Conservation (phyloP, 1,140 invertebrate species). For the Globodera ellingtonae region DNA sequence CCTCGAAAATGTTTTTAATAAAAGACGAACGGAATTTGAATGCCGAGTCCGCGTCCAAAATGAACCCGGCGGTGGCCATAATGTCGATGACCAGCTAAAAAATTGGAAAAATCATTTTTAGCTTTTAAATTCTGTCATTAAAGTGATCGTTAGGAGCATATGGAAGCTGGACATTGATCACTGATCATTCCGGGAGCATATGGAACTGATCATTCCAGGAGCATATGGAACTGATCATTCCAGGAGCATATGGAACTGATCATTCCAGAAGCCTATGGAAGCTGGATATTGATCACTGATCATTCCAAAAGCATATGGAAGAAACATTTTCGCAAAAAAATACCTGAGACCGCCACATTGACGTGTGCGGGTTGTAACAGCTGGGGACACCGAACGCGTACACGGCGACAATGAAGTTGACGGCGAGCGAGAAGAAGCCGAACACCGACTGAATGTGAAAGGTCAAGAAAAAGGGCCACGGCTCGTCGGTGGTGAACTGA, state of each 20-base stretch:
- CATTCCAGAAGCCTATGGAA: too few species aligned
- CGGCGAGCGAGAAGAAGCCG: background rate
- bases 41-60: constrained; percentile 19
- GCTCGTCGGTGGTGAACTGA: constrained; percentile 8
- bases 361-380: constrained; percentile 24
- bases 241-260: too few species aligned
- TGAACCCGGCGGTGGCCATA: constrained; percentile 14
- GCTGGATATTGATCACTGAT: too few species aligned
- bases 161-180: too few species aligned
- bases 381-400: constrained; percentile 1
- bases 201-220: too few species aligned
- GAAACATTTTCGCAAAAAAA: too few species aligned
- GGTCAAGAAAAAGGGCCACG: constrained; percentile 9
- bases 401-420: constrained; percentile 14
- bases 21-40: constrained; percentile 6
- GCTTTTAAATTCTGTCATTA: too few species aligned
- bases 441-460: constrained; percentile 3
- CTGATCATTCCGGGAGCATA: too few species aligned
- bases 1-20: background rate
- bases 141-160: too few species aligned
- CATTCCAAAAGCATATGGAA: too few species aligned
- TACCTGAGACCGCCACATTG: constrained; percentile 13
- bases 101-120: background rate
- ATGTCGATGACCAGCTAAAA: constrained; percentile 20
- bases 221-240: too few species aligned